Conservation (phyloP, 2,113 vertebrate species). For the Leucoraja erinaceus region DNA sequence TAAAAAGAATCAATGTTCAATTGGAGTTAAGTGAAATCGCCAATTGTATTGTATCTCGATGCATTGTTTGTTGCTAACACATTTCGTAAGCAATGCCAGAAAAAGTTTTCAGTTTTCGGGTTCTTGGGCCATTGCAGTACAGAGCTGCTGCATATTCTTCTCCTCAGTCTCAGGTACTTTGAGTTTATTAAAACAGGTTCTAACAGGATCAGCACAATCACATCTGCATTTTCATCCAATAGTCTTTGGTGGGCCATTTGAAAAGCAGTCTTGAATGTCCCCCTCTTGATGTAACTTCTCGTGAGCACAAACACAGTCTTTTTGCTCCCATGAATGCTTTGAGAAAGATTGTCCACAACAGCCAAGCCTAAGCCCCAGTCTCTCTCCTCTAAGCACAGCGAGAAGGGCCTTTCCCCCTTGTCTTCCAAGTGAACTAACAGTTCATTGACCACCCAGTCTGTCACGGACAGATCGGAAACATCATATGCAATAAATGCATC, state of each 20-base stretch:
- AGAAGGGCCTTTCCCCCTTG: slow-evolving; percentile 49
- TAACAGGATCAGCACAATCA: slow-evolving; percentile 69
- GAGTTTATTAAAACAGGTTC: slow-evolving; percentile 71
- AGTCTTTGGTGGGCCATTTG: slow-evolving; percentile 71
- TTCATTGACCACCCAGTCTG: slow-evolving; percentile 61
- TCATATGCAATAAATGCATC: slow-evolving; percentile 64
- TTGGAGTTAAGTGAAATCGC: not conserved
- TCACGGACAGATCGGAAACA: slow-evolving; percentile 58
- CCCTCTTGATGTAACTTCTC: slow-evolving; percentile 58
- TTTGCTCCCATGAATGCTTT: slow-evolving; percentile 64
- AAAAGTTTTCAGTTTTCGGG: slow-evolving; percentile 61
- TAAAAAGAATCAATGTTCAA: not conserved
- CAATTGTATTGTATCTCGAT: slow-evolving; percentile 12
- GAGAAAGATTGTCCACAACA: slow-evolving; percentile 61
- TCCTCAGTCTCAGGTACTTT: slow-evolving; percentile 65
- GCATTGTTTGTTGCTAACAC: slow-evolving; percentile 58
- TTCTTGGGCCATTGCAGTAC: slow-evolving; percentile 72
- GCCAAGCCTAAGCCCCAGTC: slow-evolving; percentile 61
- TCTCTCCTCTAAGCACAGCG: slow-evolving; percentile 60
- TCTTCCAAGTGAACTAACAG: slow-evolving; percentile 61
- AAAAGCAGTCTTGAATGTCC: slow-evolving; percentile 64
- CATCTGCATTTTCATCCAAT: slow-evolving; percentile 64
- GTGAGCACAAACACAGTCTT: slow-evolving; percentile 65
- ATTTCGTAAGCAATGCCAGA: slow-evolving; percentile 66
- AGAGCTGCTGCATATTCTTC: slow-evolving; percentile 62